These are phyloP conservation scores for Calliopsis andreniformis DNA, from an alignment of 1,140 invertebrate species.

Conservation along the genomic window DNA sequence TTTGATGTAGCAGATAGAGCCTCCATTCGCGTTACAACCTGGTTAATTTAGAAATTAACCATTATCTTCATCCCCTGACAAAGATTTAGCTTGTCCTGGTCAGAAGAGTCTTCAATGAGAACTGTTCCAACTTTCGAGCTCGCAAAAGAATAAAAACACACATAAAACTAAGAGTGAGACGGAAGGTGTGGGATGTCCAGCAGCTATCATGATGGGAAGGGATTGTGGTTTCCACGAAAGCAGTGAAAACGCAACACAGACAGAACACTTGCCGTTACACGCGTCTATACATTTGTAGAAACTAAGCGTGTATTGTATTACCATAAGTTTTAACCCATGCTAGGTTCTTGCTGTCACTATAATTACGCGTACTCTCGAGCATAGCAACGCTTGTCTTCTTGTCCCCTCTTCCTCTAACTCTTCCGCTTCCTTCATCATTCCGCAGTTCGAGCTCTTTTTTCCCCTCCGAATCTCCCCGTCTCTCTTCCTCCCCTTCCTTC, in stretches of 20 bases:
- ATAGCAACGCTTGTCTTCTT: conserved; percentile 9
- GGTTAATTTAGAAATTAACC: too few species aligned
- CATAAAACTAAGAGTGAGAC: too few species aligned
- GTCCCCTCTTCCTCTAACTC: conserved; percentile 11
- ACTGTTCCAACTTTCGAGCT: too few species aligned
- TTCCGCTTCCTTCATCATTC: conserved; percentile 22
- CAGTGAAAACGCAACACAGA: conserved; percentile 12
- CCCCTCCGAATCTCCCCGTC: conserved; percentile 10
- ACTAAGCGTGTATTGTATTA: conserved; percentile 57
- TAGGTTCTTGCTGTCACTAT: conserved; percentile 65
- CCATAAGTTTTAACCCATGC: conserved; percentile 66
- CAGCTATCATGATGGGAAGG: too few species aligned
- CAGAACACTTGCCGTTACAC: conserved; percentile 39
- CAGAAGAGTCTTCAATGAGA: too few species aligned
- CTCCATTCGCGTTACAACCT: too few species aligned
- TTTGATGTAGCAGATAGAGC: too few species aligned
- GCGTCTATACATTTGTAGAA: conserved; percentile 27
- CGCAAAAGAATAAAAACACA: too few species aligned
- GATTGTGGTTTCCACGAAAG: conserved; percentile 8
- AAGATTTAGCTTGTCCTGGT: too few species aligned
- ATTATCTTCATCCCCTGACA: too few species aligned
- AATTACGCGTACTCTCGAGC: conserved; percentile 67
- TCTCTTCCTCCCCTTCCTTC: conserved; percentile 1
- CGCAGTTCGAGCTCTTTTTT: conserved; percentile 44
- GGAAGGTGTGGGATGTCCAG: too few species aligned